A percentile compares a stretch with the other conserved stretches of the same genome.
phyloP scores from a whole-genome alignment of 2,113 vertebrate genomes.

The Pomatorhinus ruficollis region DNA sequence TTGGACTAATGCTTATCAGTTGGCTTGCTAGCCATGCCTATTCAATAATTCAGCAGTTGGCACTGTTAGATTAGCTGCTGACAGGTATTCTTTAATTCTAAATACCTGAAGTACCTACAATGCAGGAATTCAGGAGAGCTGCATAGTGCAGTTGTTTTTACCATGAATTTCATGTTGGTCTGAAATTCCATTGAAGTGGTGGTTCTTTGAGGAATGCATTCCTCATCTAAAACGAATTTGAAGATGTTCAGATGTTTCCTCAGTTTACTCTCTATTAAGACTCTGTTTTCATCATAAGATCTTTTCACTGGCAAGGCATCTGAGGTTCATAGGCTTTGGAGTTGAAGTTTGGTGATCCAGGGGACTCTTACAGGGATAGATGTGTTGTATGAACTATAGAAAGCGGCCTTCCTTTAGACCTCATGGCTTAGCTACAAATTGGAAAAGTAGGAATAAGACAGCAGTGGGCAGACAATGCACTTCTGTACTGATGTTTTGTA shows the following conservation, averaged over 20 bases:
- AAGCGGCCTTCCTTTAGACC: not conserved
- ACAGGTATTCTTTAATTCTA: not conserved
- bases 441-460: not conserved
- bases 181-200: not conserved
- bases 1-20: not conserved
- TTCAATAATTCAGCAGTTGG: not conserved
- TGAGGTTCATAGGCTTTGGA: not conserved
- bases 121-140: not conserved
- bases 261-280: not conserved
- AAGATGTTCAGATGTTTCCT: not conserved
- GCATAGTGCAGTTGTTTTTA: not conserved
- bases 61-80: not conserved
- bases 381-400: not conserved
- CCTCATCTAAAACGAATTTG: not conserved
- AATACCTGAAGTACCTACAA: not conserved
- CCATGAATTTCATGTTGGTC: not conserved
- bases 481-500: not conserved
- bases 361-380: not conserved
- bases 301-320: not conserved
- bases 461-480: not conserved
- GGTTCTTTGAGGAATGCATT: not conserved
- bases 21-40: not conserved
- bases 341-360: not conserved
- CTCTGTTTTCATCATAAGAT: not conserved
- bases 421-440: not conserved